A percentile compares a stretch with the other conserved stretches of the same genome.
Conservation (phyloP, 2,888 invertebrate genomes). For the Spisula subtruncata region DNA sequence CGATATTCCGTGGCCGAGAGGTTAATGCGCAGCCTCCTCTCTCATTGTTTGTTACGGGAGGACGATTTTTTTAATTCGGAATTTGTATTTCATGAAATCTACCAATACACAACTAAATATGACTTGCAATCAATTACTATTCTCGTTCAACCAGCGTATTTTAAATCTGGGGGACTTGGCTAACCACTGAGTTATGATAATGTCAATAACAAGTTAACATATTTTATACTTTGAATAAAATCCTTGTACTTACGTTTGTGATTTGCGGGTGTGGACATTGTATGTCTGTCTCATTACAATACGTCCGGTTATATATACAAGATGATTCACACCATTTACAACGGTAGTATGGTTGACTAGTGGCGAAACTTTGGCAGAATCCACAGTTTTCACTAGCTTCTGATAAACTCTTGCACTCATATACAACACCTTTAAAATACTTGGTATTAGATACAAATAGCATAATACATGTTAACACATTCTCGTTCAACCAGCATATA, state of each 20-base stretch:
- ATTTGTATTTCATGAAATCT: too few species aligned
- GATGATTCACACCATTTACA: conserved; percentile 56
- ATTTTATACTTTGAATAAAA: background rate
- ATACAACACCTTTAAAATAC: conserved; percentile 56
- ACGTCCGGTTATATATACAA: conserved; percentile 21
- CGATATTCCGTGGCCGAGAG: too few species aligned
- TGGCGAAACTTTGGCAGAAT: conserved; percentile 56
- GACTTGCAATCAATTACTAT: too few species aligned
- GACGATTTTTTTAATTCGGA: background rate
- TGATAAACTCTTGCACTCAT: conserved; percentile 50
- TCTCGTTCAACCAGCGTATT: too few species aligned
- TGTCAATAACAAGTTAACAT: too few species aligned
- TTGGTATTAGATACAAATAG: too few species aligned
- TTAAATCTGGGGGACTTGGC: too few species aligned
- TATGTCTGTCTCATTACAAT: background rate
- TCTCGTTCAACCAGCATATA: too few species aligned
- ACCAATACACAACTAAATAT: too few species aligned
- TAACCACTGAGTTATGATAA: too few species aligned
- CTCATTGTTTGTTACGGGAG: background rate
- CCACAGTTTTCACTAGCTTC: conserved; percentile 53
- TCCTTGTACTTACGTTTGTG: conserved; percentile 37
- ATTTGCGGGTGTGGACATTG: conserved; percentile 44
- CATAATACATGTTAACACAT: too few species aligned
- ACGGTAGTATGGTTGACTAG: conserved; percentile 34
- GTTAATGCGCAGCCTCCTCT: too few species aligned